Base-by-base conservation (phyloP, 1,140 invertebrate species). In the Sarcophaga bullata region DNA sequence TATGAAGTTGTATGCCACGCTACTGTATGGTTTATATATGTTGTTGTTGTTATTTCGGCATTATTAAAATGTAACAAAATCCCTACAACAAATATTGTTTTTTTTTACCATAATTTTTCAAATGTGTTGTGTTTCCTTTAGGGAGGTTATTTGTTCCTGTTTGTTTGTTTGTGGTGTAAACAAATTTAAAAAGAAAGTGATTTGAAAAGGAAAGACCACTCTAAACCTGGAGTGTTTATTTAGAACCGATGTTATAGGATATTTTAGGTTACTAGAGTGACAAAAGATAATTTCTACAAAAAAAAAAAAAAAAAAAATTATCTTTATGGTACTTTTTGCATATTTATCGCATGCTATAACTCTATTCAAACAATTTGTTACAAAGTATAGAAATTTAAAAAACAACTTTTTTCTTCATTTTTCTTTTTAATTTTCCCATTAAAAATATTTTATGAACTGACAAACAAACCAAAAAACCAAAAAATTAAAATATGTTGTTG, bases 11-110 rank as follows among this genome's bases (percentile, higher is more conserved):
- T 58, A 58, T 15, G 25, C 25, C 13, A 58, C 54, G n/a, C 52
- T 6, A 58, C 11, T 15, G 9, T 58, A 15, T 58, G 52, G 52
- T 13, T 15, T 58, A 15, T 15, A 15, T n/a, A 58, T 58, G 54
- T 58, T 58, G 15, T 58, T 13, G 54, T 58, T n/a, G 11, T 58
- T 58, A 37, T 37, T 4, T 37, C 1, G 25, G 4, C 25, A 37
- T n/a, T n/a, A 58, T 58, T 58, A 58, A 58, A 58, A 58, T 7
- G 54, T 58, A 58, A 58, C 54, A 58, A 58, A 58, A 58, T 15
- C 54, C 54, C n/a, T 7, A 13, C 54, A n/a, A n/a, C 11, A 58
- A 58, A 58, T n/a, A 58, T 58, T 58, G 54, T 15, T 58, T 58
- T 7, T 58, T 58, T 58, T n/a, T n/a, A 7, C 13, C 54, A 58